Evolutionary conservation across 2,888 invertebrate species (phyloP), one percentile per base, ranked within the genome.

Genomic region (Mechanitis messenoides): DNA sequence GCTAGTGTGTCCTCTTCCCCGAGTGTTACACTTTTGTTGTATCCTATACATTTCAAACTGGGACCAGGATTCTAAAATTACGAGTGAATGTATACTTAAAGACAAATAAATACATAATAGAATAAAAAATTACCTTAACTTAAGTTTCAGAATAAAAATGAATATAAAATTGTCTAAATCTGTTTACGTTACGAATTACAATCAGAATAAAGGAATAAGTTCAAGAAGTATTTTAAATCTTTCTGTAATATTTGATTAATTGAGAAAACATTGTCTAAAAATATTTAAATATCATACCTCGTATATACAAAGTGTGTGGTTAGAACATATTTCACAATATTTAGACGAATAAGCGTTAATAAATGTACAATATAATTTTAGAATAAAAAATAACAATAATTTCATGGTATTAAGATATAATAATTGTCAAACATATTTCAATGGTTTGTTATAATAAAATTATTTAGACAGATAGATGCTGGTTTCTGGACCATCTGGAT

Each of bases 1-100:
- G 77, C 74, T 38, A 67, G 63, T 45, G 78, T 75, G 64, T 87
- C 80, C n/a, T 72, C 64, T 59, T 70, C 68, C 3, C 77, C 75
- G 45, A 88, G 71, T 45, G 76, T 66, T 12, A 75, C 75, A 28
- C 72, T 69, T 56, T 64, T 71, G 60, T 84, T 80, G 67, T 87
- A 88, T 47, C 68, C 72, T 55, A 68, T 68, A 69, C 89, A 90
- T 1, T 71, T 61, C 6, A 65, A 28, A 64, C 79, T 76, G 3
- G 86, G 84, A 0, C 84, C 87, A 9, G 56, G 45, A 9, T 47
- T 47, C 70, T 71, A 56, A 42, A 60, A 64, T 12, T 50, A 35
- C 6, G 35, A 35, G 35, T 35, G 6, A 5, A 35, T 35, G 6
- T 35, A 35, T 35, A 5, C 35, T 35, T 6, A 53, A 53, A 20